phyloP scores from a whole-genome alignment of 2,797 vertebrate genomes.

The Chloroceryle amazona region DNA sequence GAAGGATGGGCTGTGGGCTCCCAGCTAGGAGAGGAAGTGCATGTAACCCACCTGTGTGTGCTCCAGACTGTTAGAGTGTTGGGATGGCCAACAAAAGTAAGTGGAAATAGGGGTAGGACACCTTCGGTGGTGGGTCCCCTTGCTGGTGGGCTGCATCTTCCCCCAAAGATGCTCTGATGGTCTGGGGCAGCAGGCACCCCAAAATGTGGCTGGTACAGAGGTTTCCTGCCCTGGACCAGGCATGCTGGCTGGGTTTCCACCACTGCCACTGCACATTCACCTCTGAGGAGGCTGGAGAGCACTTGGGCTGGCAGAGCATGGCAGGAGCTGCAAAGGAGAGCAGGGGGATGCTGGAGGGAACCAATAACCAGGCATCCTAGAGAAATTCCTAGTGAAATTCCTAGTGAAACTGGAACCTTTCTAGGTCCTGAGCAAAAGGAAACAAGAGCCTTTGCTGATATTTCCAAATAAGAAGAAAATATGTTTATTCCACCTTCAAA shows the following conservation, averaged over 20 bases:
- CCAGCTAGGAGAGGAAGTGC: neutral
- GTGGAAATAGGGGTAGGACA: neutral
- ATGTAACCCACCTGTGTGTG: neutral
- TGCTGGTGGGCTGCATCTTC: accelerated
- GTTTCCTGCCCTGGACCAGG: neutral
- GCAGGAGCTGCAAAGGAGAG: neutral
- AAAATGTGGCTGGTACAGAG: neutral
- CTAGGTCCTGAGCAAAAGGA: neutral
- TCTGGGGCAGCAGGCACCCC: accelerated
- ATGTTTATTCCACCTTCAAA: neutral
- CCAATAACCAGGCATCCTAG: neutral
- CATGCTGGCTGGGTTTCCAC: neutral
- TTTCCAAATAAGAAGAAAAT: neutral
- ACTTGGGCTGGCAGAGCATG: neutral
- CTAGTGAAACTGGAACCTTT: neutral
- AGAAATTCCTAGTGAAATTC: no score
- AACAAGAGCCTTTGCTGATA: neutral
- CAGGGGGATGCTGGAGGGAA: neutral
- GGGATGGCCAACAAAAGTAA: neutral
- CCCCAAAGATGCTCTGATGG: neutral
- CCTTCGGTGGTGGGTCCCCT: neutral
- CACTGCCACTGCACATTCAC: accelerated
- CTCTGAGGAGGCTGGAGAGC: neutral
- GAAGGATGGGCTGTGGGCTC: neutral
- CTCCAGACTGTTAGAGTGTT: accelerated